Conservation (phyloP, 2,113 vertebrate genomes). For the Octodon degus region DNA sequence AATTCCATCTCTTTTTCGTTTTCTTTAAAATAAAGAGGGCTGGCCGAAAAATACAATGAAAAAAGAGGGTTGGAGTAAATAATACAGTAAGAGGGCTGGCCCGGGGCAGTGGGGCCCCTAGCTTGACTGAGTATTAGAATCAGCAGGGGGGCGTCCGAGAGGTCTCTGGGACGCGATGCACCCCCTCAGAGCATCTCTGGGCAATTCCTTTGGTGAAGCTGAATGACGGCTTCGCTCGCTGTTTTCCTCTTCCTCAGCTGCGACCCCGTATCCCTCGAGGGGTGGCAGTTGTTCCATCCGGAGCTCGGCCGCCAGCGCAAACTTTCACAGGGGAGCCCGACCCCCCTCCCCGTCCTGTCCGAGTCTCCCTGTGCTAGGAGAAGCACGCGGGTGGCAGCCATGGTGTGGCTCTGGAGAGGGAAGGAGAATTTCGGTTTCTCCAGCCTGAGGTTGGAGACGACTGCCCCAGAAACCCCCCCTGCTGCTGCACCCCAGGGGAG, state of each 20-base stretch:
- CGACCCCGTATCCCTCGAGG: neutral
- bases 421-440: neutral
- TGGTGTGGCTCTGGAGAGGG: neutral
- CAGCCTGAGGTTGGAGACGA: neutral
- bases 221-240: conserved; percentile 10
- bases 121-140: neutral
- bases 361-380: neutral
- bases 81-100: neutral
- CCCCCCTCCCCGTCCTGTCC: neutral
- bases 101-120: neutral
- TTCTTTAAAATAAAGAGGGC: neutral
- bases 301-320: neutral
- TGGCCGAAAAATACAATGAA: neutral
- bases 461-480: neutral
- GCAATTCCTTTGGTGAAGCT: neutral
- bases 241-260: neutral
- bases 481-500: neutral
- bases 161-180: neutral
- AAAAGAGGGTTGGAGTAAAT: neutral
- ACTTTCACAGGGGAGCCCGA: neutral
- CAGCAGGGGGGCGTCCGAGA: neutral
- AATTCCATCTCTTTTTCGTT: neutral
- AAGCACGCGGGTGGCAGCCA: neutral
- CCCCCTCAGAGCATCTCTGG: neutral
- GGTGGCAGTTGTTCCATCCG: neutral